Percentiles rank a stretch among this genome's conserved stretches.
phyloP scores from a whole-genome alignment of 2,113 vertebrate genomes.

The Amphiprion ocellaris region DNA sequence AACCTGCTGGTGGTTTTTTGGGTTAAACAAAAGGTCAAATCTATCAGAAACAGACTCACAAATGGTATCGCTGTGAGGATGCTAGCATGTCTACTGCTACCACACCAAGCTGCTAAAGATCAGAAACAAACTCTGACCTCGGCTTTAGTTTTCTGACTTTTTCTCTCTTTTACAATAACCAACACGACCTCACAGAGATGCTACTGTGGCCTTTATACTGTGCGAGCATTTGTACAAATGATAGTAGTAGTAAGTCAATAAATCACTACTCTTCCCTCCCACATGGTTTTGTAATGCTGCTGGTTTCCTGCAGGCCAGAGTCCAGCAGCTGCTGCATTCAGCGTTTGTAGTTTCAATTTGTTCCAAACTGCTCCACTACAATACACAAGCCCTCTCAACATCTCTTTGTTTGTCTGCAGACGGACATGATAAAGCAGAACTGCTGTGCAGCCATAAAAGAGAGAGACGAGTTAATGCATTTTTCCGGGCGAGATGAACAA shows the following conservation, averaged over 20 bases:
- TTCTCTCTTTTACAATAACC: not conserved
- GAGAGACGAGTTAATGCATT: slow-evolving; percentile 7
- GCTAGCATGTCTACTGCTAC: too few relatives aligned
- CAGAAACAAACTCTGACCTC: not conserved
- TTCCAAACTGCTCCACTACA: not conserved
- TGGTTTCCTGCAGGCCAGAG: slow-evolving; percentile 28
- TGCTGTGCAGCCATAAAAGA: not conserved
- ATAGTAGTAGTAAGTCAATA: slow-evolving; percentile 48
- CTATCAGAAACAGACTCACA: not conserved
- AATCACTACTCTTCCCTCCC: slow-evolving; percentile 39
- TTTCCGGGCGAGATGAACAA: slow-evolving; percentile 39
- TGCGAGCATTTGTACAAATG: slow-evolving; percentile 24
- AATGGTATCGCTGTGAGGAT: too few relatives aligned
- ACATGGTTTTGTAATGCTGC: slow-evolving; percentile 29
- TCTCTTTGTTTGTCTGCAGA: slow-evolving; percentile 18
- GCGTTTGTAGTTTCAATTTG: slow-evolving; percentile 43
- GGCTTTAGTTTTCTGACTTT: not conserved
- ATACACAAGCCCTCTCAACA: not conserved
- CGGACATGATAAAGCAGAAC: slow-evolving; percentile 2
- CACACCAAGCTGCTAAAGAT: too few relatives aligned
- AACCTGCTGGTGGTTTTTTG: too few relatives aligned
- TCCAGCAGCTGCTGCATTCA: slow-evolving; percentile 30
- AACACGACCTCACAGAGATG: not conserved
- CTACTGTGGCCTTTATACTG: not conserved
- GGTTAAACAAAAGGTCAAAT: too few relatives aligned